Evolutionary conservation across 1,140 invertebrate species (phyloP).

Genomic region (Aphelenchoides avenae): DNA sequence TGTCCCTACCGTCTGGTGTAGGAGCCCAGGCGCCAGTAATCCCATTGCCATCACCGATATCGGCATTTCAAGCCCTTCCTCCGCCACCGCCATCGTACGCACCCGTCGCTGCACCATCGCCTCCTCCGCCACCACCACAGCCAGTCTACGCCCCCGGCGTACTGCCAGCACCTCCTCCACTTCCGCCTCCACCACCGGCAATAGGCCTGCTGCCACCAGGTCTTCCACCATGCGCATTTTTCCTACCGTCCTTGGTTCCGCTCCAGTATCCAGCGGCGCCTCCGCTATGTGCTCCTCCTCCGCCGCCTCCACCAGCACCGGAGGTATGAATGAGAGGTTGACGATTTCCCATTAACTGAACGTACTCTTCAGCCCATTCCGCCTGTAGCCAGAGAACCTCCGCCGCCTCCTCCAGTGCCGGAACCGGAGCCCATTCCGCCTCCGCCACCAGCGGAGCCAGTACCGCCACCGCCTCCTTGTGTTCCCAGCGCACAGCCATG

Average conservation of each 20-base stretch:
- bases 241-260: too few relatives aligned
- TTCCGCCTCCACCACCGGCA: too few relatives aligned
- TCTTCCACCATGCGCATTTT: too few relatives aligned
- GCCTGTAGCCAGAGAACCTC: background rate
- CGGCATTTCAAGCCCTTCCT: background rate
- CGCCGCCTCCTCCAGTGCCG: background rate
- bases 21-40: constrained; percentile 8
- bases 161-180: too few relatives aligned
- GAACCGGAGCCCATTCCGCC: constrained; percentile 2
- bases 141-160: too few relatives aligned
- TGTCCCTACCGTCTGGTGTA: constrained; percentile 3
- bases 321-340: too few relatives aligned
- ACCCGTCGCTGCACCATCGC: constrained; percentile 1
- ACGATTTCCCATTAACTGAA: constrained; percentile 5
- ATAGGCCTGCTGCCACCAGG: too few relatives aligned
- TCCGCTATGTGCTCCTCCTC: constrained; percentile 8
- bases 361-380: background rate
- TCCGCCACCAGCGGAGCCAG: constrained; percentile 3
- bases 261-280: too few relatives aligned
- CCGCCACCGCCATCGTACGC: background rate
- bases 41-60: constrained; percentile 1
- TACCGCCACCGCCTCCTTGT: constrained; percentile 6
- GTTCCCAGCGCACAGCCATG: background rate
- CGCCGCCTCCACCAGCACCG: too few relatives aligned
- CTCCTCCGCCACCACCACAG: too few relatives aligned